Percentiles rank a stretch among this genome's conserved stretches.
phyloP scores from a whole-genome alignment of 2,113 vertebrate species.

The Cygnus buccinator region DNA sequence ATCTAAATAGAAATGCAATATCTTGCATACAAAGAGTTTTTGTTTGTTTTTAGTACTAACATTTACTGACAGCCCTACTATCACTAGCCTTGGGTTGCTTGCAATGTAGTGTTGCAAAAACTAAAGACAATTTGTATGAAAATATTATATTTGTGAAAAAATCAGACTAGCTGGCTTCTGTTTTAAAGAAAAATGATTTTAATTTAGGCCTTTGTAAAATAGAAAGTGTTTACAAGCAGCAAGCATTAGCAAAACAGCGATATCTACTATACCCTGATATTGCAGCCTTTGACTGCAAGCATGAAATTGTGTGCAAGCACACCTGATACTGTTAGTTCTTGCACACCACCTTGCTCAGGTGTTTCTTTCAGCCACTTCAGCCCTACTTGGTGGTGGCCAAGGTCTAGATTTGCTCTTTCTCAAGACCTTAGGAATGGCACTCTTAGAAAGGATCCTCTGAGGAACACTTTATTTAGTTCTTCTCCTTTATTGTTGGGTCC shows the following conservation, averaged over 20 bases:
- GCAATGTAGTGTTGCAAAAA: neutral
- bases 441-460: neutral
- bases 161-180: neutral
- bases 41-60: neutral
- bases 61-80: neutral
- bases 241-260: neutral
- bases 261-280: rapidly evolving
- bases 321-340: neutral
- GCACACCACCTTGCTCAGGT: neutral
- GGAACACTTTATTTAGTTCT: neutral
- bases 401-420: neutral
- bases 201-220: neutral
- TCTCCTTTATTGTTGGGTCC: neutral
- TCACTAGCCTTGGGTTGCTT: neutral
- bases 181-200: neutral
- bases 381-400: rapidly evolving
- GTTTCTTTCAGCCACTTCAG: neutral
- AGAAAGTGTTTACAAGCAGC: neutral
- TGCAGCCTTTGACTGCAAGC: neutral
- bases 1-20: conserved; percentile 12
- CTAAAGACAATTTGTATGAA: neutral
- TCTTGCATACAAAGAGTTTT: neutral
- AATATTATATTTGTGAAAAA: neutral
- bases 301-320: neutral
- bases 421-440: rapidly evolving